phyloP scores from a whole-genome alignment of 2,797 vertebrate genomes.

The Pseudotriccus pelzelni region DNA sequence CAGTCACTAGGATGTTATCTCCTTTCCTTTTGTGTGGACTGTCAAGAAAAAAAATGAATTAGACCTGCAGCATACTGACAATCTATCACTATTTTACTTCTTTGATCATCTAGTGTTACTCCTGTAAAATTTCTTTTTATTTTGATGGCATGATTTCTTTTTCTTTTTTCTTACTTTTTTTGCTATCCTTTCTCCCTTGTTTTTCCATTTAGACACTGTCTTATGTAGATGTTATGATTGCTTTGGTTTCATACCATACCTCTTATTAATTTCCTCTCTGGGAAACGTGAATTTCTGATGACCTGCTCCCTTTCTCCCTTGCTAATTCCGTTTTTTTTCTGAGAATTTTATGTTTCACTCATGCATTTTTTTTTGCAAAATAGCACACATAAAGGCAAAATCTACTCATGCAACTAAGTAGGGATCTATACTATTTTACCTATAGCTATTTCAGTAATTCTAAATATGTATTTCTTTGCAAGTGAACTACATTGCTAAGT shows the following conservation, averaged over 20 bases:
- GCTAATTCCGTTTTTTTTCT: neutral
- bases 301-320: neutral
- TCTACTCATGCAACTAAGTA: neutral
- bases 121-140: neutral
- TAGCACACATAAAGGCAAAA: neutral
- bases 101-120: slow-evolving; percentile 8
- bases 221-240: neutral
- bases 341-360: neutral
- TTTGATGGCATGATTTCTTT: neutral
- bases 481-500: neutral
- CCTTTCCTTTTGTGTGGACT: slow-evolving; percentile 33
- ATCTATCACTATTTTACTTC: slow-evolving; percentile 51
- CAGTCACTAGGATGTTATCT: slow-evolving; percentile 52
- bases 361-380: neutral
- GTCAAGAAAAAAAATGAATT: slow-evolving; percentile 53
- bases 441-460: neutral
- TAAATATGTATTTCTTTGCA: neutral
- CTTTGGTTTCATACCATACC: neutral
- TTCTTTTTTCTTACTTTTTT: no score
- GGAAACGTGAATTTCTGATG: neutral
- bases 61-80: slow-evolving; percentile 17
- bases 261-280: neutral
- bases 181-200: neutral
- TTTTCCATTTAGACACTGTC: neutral
- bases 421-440: neutral